Base-by-base conservation (phyloP, 2,888 invertebrate genomes). In the Halictus ligatus region DNA sequence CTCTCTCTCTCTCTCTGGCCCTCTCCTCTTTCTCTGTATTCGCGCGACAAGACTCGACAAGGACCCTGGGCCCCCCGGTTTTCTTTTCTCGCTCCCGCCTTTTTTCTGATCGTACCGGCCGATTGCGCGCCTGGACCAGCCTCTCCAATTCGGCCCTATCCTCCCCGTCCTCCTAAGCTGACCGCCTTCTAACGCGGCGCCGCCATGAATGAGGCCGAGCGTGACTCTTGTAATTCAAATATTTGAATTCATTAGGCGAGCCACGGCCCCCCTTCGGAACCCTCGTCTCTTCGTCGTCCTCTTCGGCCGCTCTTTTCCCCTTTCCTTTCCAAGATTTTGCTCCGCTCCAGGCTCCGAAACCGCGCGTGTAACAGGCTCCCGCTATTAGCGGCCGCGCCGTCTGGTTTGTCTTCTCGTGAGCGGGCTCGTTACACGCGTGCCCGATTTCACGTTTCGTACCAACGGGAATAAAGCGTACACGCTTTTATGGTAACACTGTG, bases 171-270 rank as follows among this genome's bases (percentile, higher is more conserved):
- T 81, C 69, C 88, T 50, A 85, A 88, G 85, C 78, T 81, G 85
- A 78, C 83, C 81, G 85, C 81, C 88, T 87, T 89, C 88, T 89
- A 90, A 88, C 85, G 88, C 90, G 83, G 86, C 90, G 88, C 91
- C 90, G 91, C 89, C 91, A 91, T 91, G 89, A 91, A 91, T 91
- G 91, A 89, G 91, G 81, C 80, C 91, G 89, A 81, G 82, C 91
- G 87, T 87, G 89, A 89, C 89, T 90, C 91, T 89, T 89, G 91
- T 90, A 91, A 90, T 92, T 92, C 90, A 90, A 91, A 93, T 92
- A 93, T 93, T 93, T 92, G 92, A 92, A 93, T 93, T 93, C 93
- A 90, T 93, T 91, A 91, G 90, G 84, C 85, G 87, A 89, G 48
- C 50, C 86, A 78, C 87, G 72, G 40, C 18, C 69, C 69, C 58